Evolutionary conservation across 2,113 vertebrate genomes (phyloP), one percentile per base, ranked within the genome.

Genomic region (Spheniscus mendiculus): DNA sequence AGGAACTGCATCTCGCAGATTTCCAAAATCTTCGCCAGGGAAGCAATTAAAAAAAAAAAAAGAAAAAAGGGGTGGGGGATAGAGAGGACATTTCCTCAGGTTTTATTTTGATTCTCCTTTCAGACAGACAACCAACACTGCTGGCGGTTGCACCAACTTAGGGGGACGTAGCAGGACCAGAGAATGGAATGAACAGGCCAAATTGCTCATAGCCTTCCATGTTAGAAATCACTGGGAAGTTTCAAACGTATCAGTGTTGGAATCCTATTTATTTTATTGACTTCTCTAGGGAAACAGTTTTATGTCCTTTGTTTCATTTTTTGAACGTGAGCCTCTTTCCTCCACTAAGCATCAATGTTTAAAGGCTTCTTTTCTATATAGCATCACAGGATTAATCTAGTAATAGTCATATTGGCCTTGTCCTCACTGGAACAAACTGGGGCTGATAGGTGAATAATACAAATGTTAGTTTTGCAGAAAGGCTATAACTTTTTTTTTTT

Each of bases 61-160:
- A 32, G 29, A 47, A 18, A 3, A 11, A 20, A 13, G 13, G 8
- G 2, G 2, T 3, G 1, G 5, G 6, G 29, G 5, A 23, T 14
- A 47, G 27, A 44, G 34, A n/a, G 15, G 26, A 26, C 10, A 15
- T 47, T 50, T 76, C 45, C 30, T 53, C 44, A 47, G 15, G 7
- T 78, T 83, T 83, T 70, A 7, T 52, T 80, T 89, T 84, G 26
- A 30, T 69, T 80, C 11, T 80, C 6, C 30, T 61, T 78, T 81
- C 50, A 67, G 66, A 58, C 30, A 67, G 67, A 17, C 15, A 50
- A 34, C 8, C 15, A 36, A 10, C 15, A 18, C 25, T 53, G 44
- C 49, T 56, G 42, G 26, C 13, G 44, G 14, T 70, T 79, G 27
- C 11, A 52, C 30, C n/a, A 50, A 10, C 5, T 91, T 58, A 56